phyloP scores from a whole-genome alignment of 2,113 vertebrate genomes.

The Cyanoderma ruficeps region DNA sequence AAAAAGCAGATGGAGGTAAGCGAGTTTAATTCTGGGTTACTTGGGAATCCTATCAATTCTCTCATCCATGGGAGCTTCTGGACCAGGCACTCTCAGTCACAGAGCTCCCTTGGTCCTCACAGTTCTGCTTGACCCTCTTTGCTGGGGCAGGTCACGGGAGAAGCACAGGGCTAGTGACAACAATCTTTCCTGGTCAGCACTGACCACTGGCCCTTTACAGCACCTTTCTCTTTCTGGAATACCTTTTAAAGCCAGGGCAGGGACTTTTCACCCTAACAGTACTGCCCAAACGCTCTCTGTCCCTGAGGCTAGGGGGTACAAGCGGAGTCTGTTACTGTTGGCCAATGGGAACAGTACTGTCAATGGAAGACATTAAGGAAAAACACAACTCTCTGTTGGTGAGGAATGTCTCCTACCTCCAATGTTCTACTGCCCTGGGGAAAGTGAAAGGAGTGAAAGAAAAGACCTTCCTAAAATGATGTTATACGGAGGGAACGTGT shows the following conservation, averaged over 20 bases:
- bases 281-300: not conserved
- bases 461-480: not conserved
- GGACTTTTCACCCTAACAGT: not conserved
- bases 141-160: not conserved
- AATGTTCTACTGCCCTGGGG: rapidly evolving
- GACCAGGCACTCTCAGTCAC: not conserved
- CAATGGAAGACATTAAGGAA: not conserved
- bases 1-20: not conserved
- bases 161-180: not conserved
- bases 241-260: not conserved
- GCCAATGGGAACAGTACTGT: not conserved
- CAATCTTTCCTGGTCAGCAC: rapidly evolving
- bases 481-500: not conserved
- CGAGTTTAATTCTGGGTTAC: not conserved
- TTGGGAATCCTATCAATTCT: not conserved
- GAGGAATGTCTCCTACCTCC: not conserved
- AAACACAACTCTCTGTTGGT: not conserved
- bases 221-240: not conserved
- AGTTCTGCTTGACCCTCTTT: not conserved
- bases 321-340: not conserved
- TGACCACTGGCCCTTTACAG: not conserved
- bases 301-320: not conserved
- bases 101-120: rapidly evolving
- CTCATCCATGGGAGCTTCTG: not conserved
- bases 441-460: not conserved